Conservation (phyloP, 2,797 vertebrate genomes). For the Eutrigla gurnardus region DNA sequence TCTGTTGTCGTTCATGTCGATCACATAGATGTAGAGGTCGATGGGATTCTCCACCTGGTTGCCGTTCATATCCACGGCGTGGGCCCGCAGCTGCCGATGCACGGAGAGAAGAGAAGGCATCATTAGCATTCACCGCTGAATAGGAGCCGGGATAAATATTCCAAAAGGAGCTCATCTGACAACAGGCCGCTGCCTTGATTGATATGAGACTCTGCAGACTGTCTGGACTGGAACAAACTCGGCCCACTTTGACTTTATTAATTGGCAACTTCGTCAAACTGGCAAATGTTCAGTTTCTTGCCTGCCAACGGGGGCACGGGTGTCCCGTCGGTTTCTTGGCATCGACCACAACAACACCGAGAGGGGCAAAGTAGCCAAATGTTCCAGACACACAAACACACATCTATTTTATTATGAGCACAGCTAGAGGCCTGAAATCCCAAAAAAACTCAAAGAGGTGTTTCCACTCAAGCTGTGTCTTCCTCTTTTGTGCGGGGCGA, state of each 20-base stretch:
- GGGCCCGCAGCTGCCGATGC: conserved; percentile 90
- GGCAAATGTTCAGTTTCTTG: conserved; percentile 50
- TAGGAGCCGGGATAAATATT: conserved; percentile 27
- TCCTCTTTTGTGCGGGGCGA: conserved; percentile 41
- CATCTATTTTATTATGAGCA: conserved; percentile 72
- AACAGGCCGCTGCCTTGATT: conserved; percentile 28
- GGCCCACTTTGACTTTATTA: conserved; percentile 59
- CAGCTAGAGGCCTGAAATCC: conserved; percentile 62
- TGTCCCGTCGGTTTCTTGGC: conserved; percentile 66
- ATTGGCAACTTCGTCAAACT: conserved; percentile 65
- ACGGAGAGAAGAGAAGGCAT: conserved; percentile 3
- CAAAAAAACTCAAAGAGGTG: conserved; percentile 66
- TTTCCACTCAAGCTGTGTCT: conserved; percentile 64
- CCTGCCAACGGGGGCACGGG: conserved; percentile 54
- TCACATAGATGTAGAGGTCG: conserved; percentile 98
- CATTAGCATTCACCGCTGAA: conserved; percentile 24
- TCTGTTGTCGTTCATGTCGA: conserved; percentile 99
- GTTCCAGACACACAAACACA: conserved; percentile 67
- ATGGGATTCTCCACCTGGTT: conserved; percentile 99
- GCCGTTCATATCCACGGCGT: conserved; percentile 98
- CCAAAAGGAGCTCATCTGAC: conserved; percentile 20
- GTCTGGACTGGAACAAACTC: conserved; percentile 30
- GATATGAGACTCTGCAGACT: conserved; percentile 27
- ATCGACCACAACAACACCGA: conserved; percentile 44
- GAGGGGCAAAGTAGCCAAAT: conserved; percentile 62